Conservation (phyloP, 2,888 invertebrate species). For the Tineola bisselliella region DNA sequence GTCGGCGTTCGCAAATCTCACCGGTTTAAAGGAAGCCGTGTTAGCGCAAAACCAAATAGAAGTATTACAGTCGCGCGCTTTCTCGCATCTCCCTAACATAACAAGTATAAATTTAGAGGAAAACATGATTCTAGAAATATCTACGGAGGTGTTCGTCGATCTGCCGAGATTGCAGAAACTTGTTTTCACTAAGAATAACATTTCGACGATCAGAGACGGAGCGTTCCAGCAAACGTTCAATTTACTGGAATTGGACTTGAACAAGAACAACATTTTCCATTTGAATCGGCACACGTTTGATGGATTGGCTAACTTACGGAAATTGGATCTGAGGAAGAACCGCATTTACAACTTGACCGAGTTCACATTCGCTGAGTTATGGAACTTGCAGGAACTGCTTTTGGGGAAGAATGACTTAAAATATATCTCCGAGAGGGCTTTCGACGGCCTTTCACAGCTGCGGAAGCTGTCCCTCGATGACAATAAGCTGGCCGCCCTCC, state of each 20-base stretch:
- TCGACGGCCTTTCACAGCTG: conserved; percentile 78
- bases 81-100: conserved; percentile 77
- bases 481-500: conserved; percentile 78
- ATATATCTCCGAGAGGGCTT: conserved; percentile 79
- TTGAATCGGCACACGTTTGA: conserved; percentile 81
- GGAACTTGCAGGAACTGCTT: conserved; percentile 75
- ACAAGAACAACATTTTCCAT: conserved; percentile 78
- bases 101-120: conserved; percentile 77
- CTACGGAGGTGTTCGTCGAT: conserved; percentile 77
- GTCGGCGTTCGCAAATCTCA: conserved; percentile 78
- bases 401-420: conserved; percentile 76
- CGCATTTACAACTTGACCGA: conserved; percentile 81
- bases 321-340: conserved; percentile 79
- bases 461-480: conserved; percentile 77
- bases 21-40: conserved; percentile 72
- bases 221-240: conserved; percentile 80
- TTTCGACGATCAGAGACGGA: conserved; percentile 84
- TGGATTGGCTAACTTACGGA: conserved; percentile 77
- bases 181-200: conserved; percentile 85
- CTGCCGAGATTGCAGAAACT: conserved; percentile 78
- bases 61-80: conserved; percentile 73
- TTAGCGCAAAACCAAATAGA: conserved; percentile 77
- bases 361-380: conserved; percentile 81
- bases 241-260: conserved; percentile 82
- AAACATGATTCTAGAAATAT: conserved; percentile 79